Percentiles rank a stretch among this genome's conserved stretches.
Conservation (phyloP, 2,797 vertebrate species). For the Chiroxiphia lanceolata region DNA sequence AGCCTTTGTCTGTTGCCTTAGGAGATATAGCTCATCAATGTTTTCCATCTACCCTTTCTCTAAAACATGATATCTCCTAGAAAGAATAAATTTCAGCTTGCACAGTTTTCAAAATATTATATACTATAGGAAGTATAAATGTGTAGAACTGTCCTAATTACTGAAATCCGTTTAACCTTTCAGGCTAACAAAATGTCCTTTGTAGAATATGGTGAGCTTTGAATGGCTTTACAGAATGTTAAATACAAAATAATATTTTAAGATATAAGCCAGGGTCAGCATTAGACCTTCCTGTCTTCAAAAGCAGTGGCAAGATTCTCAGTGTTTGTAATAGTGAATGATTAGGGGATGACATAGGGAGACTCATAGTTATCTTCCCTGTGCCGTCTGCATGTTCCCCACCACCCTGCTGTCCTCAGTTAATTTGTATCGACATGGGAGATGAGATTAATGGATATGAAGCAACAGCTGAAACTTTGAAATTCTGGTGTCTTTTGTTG, state of each 20-base stretch:
- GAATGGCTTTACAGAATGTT: not conserved
- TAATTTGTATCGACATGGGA: not conserved
- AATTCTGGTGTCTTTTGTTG: slow-evolving; percentile 46
- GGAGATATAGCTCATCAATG: not conserved
- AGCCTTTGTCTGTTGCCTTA: not conserved
- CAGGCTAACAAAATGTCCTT: not conserved
- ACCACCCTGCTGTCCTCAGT: not conserved
- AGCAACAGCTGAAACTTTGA: not conserved
- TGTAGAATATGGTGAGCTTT: not conserved
- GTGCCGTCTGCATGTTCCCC: not conserved
- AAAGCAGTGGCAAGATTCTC: not conserved
- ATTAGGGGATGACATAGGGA: not conserved
- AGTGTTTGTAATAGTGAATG: not conserved
- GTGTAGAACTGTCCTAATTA: not conserved
- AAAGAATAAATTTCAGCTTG: not conserved
- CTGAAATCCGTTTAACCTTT: not conserved
- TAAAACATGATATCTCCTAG: not conserved
- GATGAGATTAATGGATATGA: not conserved
- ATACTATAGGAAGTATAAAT: not conserved
- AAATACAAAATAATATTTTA: not conserved
- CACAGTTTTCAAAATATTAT: not conserved
- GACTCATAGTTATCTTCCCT: not conserved
- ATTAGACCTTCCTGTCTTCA: not conserved
- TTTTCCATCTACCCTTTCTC: not conserved
- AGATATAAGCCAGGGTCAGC: not conserved